phyloP scores from a whole-genome alignment of 2,888 invertebrate genomes.

The Furcula furcula region DNA sequence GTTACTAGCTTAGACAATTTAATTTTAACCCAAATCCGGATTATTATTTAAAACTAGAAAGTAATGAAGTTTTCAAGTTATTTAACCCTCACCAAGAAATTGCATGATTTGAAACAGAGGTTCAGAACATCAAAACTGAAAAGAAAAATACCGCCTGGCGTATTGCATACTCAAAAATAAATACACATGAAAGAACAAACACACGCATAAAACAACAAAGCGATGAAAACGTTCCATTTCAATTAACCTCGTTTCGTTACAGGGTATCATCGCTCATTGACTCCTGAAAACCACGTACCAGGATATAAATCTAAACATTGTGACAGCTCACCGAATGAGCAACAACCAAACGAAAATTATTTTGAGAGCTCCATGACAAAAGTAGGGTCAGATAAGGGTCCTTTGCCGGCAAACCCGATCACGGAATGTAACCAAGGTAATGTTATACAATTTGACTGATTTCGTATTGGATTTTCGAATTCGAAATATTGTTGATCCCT shows the following conservation, averaged over 20 bases:
- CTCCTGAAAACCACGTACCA: constrained; percentile 1
- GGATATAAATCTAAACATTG: constrained; percentile 6
- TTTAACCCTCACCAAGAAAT: too few relatives aligned
- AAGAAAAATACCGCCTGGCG: not conserved
- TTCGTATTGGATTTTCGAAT: too few relatives aligned
- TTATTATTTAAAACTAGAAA: too few relatives aligned
- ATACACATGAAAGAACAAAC: not conserved
- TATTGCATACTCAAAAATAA: too few relatives aligned
- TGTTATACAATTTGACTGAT: too few relatives aligned
- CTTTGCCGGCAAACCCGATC: not conserved
- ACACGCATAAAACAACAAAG: not conserved
- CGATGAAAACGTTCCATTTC: not conserved
- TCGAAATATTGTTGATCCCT: too few relatives aligned
- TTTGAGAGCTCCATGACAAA: constrained; percentile 2
- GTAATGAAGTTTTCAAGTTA: too few relatives aligned
- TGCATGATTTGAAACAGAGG: not conserved
- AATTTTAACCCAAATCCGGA: too few relatives aligned
- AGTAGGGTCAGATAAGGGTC: not conserved
- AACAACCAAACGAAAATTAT: constrained; percentile 7
- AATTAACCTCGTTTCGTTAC: constrained; percentile 1
- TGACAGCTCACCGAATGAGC: constrained; percentile 2
- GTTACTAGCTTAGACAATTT: too few relatives aligned
- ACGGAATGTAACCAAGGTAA: not conserved
- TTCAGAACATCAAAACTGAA: not conserved
- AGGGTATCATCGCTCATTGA: constrained; percentile 3